These are phyloP conservation scores for Macquaria ambigua DNA, from an alignment of 2,113 vertebrate genomes.

Conservation along the genomic window DNA sequence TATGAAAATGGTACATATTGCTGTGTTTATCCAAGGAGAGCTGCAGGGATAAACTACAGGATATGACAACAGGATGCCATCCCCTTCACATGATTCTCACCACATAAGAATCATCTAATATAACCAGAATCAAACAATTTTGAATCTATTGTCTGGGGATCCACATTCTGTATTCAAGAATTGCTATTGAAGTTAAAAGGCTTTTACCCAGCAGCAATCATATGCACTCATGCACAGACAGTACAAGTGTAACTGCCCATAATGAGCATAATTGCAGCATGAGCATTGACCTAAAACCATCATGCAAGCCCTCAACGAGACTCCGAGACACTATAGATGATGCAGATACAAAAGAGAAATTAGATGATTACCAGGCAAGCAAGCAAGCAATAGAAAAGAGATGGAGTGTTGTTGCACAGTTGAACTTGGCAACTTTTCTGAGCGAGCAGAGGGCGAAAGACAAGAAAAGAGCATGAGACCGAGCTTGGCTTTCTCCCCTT, in stretches of 20 bases:
- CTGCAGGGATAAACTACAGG: too few species aligned
- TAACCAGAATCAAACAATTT: background rate
- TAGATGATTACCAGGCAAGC: background rate
- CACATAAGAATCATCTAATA: background rate
- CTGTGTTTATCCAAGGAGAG: background rate
- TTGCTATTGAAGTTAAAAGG: background rate
- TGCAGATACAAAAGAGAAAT: slow-evolving; percentile 13
- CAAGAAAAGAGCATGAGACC: slow-evolving; percentile 22
- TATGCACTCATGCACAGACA: background rate
- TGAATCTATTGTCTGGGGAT: background rate
- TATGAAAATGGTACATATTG: background rate
- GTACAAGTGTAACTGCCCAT: background rate
- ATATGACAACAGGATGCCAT: background rate
- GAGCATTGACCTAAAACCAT: slow-evolving; percentile 40
- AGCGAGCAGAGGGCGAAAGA: background rate
- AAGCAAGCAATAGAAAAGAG: background rate
- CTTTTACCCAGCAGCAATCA: background rate
- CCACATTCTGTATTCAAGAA: background rate
- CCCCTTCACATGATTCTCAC: background rate
- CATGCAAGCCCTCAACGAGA: background rate
- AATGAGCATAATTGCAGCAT: slow-evolving; percentile 54
- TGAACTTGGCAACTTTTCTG: background rate
- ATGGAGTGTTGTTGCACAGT: background rate
- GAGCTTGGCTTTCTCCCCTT: slow-evolving; percentile 26
- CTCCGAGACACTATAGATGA: slow-evolving; percentile 40